Evolutionary conservation across 2,113 vertebrate genomes (phyloP).

Genomic region (Marmota flaviventris): DNA sequence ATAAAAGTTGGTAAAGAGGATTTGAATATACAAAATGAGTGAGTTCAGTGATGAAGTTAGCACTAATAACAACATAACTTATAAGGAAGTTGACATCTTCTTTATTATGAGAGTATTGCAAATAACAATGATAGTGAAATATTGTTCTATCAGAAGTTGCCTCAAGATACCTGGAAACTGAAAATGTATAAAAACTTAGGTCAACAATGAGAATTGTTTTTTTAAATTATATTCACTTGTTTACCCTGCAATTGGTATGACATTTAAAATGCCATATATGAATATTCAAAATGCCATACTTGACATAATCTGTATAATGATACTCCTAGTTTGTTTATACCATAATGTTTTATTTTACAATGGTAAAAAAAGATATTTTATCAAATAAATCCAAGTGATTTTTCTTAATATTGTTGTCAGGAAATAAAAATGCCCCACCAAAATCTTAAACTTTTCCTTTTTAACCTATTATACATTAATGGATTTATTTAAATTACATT

Average conservation of each 20-base stretch:
- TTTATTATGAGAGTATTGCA: neutral
- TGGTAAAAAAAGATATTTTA: neutral
- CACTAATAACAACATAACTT: neutral
- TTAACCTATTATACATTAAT: neutral
- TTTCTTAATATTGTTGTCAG: neutral
- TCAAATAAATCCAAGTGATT: neutral
- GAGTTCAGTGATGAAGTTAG: neutral
- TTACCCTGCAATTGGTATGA: neutral
- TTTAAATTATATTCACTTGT: neutral
- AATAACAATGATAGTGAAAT: neutral
- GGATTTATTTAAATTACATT: neutral
- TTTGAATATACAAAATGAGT: neutral
- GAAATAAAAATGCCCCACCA: neutral
- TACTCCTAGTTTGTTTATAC: neutral
- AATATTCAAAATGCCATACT: neutral
- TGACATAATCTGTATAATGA: neutral
- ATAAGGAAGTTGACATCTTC: neutral
- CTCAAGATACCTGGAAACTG: neutral
- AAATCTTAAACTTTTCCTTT: neutral
- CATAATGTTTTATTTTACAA: neutral
- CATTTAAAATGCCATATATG: neutral
- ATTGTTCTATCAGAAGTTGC: neutral
- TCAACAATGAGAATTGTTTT: slow-evolving; percentile 3
- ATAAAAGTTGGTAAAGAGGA: neutral
- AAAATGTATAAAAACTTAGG: neutral